phyloP scores from a whole-genome alignment of 2,113 vertebrate species.

The Phylloscopus whistleri region DNA sequence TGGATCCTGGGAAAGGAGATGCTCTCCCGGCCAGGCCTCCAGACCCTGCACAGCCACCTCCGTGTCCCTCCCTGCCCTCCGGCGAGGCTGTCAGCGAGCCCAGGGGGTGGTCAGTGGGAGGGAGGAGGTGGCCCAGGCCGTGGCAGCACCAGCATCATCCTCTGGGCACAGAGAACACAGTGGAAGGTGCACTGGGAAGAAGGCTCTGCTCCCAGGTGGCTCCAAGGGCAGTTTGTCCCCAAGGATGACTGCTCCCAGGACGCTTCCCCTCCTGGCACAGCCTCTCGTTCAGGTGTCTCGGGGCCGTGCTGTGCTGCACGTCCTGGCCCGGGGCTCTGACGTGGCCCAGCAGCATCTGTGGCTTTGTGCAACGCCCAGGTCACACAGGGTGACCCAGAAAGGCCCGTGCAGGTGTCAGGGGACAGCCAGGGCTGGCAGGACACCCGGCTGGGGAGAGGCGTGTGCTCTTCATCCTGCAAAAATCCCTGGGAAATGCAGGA shows the following conservation, averaged over 20 bases:
- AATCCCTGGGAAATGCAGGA: rapidly evolving
- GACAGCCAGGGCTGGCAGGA: background rate
- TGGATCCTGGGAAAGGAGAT: background rate
- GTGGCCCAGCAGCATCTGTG: background rate
- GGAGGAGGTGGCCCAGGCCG: background rate
- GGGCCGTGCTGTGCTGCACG: background rate
- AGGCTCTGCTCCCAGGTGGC: background rate
- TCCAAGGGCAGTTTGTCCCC: background rate
- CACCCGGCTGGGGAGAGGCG: rapidly evolving
- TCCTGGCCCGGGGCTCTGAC: rapidly evolving
- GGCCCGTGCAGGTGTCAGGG: background rate
- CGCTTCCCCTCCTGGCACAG: background rate
- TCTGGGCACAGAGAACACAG: too few species aligned
- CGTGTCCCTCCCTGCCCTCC: background rate
- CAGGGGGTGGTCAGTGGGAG: background rate
- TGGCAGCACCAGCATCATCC: background rate
- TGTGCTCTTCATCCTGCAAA: background rate
- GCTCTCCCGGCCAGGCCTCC: too few species aligned
- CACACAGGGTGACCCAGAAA: background rate
- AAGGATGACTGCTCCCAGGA: background rate
- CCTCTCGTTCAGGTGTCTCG: background rate
- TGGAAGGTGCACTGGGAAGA: background rate
- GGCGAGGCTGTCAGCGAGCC: background rate
- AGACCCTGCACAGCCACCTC: background rate
- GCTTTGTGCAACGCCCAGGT: background rate